Conservation (phyloP, 2,113 vertebrate species). For the Gobio gobio region DNA sequence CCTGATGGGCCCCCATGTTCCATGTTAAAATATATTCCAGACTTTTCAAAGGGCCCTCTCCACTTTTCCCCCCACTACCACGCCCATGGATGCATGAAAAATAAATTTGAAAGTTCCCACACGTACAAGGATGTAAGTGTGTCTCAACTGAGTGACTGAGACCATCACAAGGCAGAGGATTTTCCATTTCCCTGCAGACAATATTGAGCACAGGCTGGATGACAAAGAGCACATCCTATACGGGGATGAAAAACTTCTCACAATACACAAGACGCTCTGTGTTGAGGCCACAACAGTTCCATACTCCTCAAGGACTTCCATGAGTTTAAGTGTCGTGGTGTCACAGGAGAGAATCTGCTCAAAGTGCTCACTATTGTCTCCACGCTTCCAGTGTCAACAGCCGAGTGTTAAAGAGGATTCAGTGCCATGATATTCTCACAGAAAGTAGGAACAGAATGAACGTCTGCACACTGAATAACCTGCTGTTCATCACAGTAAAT, state of each 20-base stretch:
- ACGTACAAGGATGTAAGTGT: not conserved
- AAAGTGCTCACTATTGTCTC: not conserved
- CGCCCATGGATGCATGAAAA: not conserved
- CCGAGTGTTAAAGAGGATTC: not conserved
- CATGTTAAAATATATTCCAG: no score
- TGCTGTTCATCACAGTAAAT: not conserved
- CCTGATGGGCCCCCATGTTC: no score
- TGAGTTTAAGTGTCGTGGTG: not conserved
- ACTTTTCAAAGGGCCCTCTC: no score
- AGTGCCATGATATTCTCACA: not conserved
- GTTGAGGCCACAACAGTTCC: not conserved
- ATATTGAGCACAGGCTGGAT: not conserved
- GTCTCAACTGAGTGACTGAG: not conserved
- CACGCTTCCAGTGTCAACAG: not conserved
- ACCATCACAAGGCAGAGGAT: not conserved
- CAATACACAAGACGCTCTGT: not conserved
- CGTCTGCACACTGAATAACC: conserved; percentile 12
- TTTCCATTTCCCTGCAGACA: no score
- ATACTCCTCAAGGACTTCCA: not conserved
- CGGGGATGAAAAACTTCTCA: not conserved
- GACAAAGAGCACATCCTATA: not conserved
- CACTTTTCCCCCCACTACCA: no score
- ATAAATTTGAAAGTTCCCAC: not conserved
- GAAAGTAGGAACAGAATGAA: not conserved
- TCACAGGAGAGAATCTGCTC: not conserved